A percentile compares a stretch with the other conserved stretches of the same genome.
These are phyloP conservation scores for Drosophila fuyamai DNA, from an alignment of 1,140 invertebrate genomes.

Conservation along the genomic window DNA sequence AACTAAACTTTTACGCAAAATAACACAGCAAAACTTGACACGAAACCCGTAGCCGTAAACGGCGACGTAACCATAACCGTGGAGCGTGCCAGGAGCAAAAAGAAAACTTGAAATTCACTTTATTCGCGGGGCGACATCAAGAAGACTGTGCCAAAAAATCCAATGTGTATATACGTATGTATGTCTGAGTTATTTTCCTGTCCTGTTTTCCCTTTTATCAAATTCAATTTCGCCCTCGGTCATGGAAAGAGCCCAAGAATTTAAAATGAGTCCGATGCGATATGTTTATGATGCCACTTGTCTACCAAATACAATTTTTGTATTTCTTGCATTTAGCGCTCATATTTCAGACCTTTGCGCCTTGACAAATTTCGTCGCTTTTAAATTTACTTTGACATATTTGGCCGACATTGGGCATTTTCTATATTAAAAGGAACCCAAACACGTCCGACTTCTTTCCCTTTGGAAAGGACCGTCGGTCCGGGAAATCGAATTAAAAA, in stretches of 20 bases:
- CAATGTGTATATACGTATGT: slow-evolving; percentile 11
- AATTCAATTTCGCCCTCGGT: slow-evolving; percentile 69
- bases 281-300: slow-evolving; percentile 68
- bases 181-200: slow-evolving; percentile 31
- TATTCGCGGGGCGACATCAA: slow-evolving; percentile 57
- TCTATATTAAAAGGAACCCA: slow-evolving; percentile 6
- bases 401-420: slow-evolving; percentile 13
- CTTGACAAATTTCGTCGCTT: slow-evolving; percentile 47
- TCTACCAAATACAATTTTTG: slow-evolving; percentile 67
- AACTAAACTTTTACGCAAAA: slow-evolving; percentile 67
- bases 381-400: slow-evolving; percentile 73
- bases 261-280: slow-evolving; percentile 44
- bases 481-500: slow-evolving; percentile 76
- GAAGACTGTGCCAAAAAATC: slow-evolving; percentile 54
- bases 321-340: slow-evolving; percentile 47
- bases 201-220: slow-evolving; percentile 50
- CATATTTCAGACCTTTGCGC: slow-evolving; percentile 60
- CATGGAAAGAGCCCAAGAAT: slow-evolving; percentile 53
- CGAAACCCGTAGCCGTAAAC: slow-evolving; percentile 32
- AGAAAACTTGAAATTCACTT: slow-evolving; percentile 49
- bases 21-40: slow-evolving; percentile 20
- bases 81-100: slow-evolving; percentile 6
- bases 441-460: slow-evolving; percentile 35
- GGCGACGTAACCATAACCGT: slow-evolving; percentile 12
- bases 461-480: slow-evolving; percentile 6